Base-by-base conservation (phyloP, 2,797 vertebrate genomes). In the Hydrophis major region DNA sequence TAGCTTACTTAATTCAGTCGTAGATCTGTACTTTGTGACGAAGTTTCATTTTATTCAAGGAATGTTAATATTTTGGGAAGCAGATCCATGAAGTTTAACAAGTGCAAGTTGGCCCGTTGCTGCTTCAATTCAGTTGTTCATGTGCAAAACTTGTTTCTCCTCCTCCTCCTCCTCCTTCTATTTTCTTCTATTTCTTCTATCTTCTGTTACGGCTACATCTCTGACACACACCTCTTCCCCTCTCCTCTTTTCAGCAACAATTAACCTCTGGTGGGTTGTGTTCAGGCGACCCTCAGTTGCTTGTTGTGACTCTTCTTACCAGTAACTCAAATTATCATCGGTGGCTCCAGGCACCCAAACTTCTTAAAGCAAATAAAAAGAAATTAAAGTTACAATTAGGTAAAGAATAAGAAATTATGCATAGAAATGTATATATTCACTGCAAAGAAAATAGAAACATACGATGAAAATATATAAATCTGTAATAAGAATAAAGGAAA, bases 161-260 rank as follows among this genome's bases (percentile, higher is more conserved):
- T 60, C 20, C 2, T 60, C 20, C 20, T 22, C 18, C 2, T 59
- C 18, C 57, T 59, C 16, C 6, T 59, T 0, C 56, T 18, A 6
- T 55, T 55, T 55, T 55, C 53, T 47, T 47, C 47, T 47, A 47
- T 47, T 47, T 6, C 47, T 47, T 47, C 47, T 37, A 3, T 37
- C 32, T 74, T 16, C 69, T 20, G 32, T 20, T 74, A 74, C 1
- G 32, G 6, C 16, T 18, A 18, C 3, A 20, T 4, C 16, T 74
- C 69, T 37, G 32, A 4, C 3, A 16, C 2, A 0, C 25, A 8
- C 16, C 32, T 0, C 6, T 20, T 7, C 2, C 6, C n/a, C 32
- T 16, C 14, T 2, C 2, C 32, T 20, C 69, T 74, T 74, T 37
- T 37, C 69, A 18, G 32, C 32, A 20, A 74, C 66, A 74, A 37